Evolutionary conservation across 2,797 vertebrate genomes (phyloP).

Genomic region (Epinephelus awoara): DNA sequence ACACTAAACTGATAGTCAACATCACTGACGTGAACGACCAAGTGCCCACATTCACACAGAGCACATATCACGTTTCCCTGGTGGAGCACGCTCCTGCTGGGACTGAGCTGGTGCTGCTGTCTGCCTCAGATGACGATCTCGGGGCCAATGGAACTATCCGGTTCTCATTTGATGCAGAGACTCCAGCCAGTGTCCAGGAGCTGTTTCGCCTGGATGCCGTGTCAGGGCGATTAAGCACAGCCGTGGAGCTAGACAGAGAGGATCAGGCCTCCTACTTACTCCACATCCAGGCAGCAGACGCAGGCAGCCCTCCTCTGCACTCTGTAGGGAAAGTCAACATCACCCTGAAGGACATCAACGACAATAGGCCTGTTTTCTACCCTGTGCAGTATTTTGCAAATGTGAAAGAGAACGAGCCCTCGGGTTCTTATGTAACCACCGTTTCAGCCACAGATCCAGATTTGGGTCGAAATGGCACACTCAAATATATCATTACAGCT

Average conservation of each 20-base stretch:
- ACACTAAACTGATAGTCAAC: constrained; percentile 93
- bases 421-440: constrained; percentile 90
- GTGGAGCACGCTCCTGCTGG: constrained; percentile 91
- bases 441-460: constrained; percentile 95
- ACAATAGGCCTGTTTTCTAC: constrained; percentile 97
- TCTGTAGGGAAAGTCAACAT: constrained; percentile 91
- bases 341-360: constrained; percentile 94
- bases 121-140: constrained; percentile 93
- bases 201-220: constrained; percentile 91
- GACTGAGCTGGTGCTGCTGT: constrained; percentile 90
- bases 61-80: constrained; percentile 87
- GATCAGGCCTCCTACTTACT: constrained; percentile 90
- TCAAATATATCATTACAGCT: constrained; percentile 93
- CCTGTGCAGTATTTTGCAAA: constrained; percentile 97
- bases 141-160: constrained; percentile 94
- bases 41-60: constrained; percentile 90
- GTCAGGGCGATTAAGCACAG: constrained; percentile 90
- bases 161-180: constrained; percentile 90
- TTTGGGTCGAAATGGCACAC: constrained; percentile 92
- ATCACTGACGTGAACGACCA: constrained; percentile 96
- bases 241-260: constrained; percentile 92
- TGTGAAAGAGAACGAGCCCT: constrained; percentile 96
- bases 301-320: constrained; percentile 90
- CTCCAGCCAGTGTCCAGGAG: constrained; percentile 84
- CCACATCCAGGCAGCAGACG: constrained; percentile 90